phyloP scores from a whole-genome alignment of 2,113 vertebrate genomes.

The Spea bombifrons region DNA sequence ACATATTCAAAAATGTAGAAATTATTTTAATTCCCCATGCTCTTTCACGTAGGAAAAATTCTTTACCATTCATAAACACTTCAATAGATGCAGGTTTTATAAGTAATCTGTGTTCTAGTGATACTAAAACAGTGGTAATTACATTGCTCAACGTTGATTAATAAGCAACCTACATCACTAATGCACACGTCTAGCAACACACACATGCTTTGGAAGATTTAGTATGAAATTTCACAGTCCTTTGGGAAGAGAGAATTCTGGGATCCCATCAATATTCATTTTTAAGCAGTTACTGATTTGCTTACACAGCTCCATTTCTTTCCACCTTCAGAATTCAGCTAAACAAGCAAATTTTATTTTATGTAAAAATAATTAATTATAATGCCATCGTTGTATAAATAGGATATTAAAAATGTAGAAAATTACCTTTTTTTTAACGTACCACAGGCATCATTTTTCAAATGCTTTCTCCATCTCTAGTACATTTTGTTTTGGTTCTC shows the following conservation, averaged over 20 bases:
- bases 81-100: conserved; percentile 83
- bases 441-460: conserved; percentile 50
- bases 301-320: conserved; percentile 66
- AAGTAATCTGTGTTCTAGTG: conserved; percentile 88
- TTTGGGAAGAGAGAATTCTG: conserved; percentile 62
- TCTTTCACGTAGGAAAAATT: conserved; percentile 82
- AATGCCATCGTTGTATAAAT: conserved; percentile 59
- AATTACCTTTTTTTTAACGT: conserved; percentile 54
- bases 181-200: conserved; percentile 69
- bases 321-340: conserved; percentile 67
- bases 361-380: conserved; percentile 59
- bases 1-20: conserved; percentile 67
- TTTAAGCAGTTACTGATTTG: conserved; percentile 60
- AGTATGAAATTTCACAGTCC: conserved; percentile 64
- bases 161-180: conserved; percentile 79
- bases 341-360: conserved; percentile 66
- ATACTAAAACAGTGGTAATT: conserved; percentile 85
- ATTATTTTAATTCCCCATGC: conserved; percentile 74
- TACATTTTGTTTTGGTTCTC: not conserved
- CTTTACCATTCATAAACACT: conserved; percentile 80
- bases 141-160: conserved; percentile 91
- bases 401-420: conserved; percentile 56
- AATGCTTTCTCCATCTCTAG: not conserved
- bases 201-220: conserved; percentile 67
- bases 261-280: conserved; percentile 69